Percentiles rank a stretch among this genome's conserved stretches.
phyloP scores from a whole-genome alignment of 2,797 vertebrate genomes.

The Enteromius mattozi region DNA sequence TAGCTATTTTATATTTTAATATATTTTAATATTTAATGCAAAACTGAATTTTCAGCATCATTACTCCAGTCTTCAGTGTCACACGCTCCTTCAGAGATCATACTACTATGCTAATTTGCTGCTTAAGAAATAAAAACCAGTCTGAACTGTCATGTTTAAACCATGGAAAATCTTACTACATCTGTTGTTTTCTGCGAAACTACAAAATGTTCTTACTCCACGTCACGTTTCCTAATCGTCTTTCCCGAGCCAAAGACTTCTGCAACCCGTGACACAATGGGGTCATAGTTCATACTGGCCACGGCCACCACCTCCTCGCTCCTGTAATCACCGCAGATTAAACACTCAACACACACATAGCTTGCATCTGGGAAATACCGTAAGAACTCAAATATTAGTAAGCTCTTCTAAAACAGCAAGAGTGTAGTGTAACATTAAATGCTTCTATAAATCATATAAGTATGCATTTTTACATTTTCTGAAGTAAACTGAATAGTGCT shows the following conservation, averaged over 20 bases:
- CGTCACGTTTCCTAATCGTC: conserved; percentile 93
- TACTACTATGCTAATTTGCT: background rate
- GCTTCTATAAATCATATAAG: background rate
- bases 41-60: background rate
- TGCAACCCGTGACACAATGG: conserved; percentile 95
- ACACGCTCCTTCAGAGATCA: background rate
- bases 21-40: background rate
- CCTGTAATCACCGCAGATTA: conserved; percentile 74
- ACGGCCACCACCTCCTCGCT: conserved; percentile 96
- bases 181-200: conserved; percentile 34
- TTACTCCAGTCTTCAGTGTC: background rate
- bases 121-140: background rate
- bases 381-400: background rate
- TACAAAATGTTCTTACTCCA: conserved; percentile 88
- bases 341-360: conserved; percentile 28
- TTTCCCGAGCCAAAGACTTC: conserved; percentile 95
- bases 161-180: too few species aligned
- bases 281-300: conserved; percentile 98
- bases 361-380: background rate
- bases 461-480: background rate
- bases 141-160: background rate
- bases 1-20: background rate
- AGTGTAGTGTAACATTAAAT: background rate
- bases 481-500: background rate
- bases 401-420: background rate